A percentile compares a stretch with the other conserved stretches of the same genome.
Conservation (phyloP, 2,113 vertebrate species). For the Lasiurus cinereus region DNA sequence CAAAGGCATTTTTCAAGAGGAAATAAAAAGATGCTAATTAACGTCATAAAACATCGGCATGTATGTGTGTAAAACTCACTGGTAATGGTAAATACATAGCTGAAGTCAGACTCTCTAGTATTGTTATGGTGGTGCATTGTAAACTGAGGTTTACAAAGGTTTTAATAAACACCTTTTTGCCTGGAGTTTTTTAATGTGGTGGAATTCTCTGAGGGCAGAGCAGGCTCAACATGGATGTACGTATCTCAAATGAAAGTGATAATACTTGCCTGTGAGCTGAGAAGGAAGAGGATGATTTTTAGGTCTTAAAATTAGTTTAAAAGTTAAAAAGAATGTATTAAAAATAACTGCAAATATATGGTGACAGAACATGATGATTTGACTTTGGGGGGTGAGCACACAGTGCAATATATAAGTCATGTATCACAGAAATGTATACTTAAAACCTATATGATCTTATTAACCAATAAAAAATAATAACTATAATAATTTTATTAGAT, state of each 20-base stretch:
- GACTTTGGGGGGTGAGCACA: neutral
- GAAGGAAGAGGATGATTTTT: neutral
- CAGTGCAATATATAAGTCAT: neutral
- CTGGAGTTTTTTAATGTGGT: neutral
- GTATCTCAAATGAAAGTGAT: neutral
- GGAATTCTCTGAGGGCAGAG: neutral
- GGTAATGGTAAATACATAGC: neutral
- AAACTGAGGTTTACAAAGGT: no score
- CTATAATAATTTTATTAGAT: neutral
- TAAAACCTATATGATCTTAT: neutral
- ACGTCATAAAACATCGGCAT: neutral
- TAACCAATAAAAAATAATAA: neutral
- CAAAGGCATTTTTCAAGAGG: neutral
- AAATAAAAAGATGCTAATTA: neutral
- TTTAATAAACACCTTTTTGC: neutral
- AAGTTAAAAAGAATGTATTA: neutral
- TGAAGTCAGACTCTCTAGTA: neutral
- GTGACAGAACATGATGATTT: neutral
- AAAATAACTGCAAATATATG: neutral
- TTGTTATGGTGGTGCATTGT: neutral
- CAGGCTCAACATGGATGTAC: neutral
- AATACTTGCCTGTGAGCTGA: neutral
- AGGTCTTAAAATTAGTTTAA: neutral
- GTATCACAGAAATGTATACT: neutral
- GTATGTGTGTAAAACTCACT: neutral